Evolutionary conservation across 2,888 invertebrate genomes (phyloP).

Genomic region (Frankliniella fusca): DNA sequence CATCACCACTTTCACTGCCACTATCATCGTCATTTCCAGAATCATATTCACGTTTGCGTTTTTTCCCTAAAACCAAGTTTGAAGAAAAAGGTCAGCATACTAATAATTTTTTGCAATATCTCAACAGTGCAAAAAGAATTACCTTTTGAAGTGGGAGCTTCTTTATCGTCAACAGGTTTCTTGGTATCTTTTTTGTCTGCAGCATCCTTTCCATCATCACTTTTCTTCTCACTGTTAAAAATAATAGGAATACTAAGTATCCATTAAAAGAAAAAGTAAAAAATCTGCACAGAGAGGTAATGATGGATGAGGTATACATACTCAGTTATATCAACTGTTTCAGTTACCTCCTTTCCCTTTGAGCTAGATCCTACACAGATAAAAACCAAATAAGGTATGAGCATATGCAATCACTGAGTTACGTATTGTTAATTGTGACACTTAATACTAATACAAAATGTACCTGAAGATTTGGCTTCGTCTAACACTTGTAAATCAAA

Average conservation of each 20-base stretch:
- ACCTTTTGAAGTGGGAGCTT: not conserved
- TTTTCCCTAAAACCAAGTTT: not conserved
- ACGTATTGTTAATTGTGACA: not conserved
- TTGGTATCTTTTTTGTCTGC: slow-evolving; percentile 43
- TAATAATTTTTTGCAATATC: not conserved
- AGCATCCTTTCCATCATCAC: slow-evolving; percentile 42
- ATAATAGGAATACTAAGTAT: not conserved
- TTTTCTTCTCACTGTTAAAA: slow-evolving; percentile 36
- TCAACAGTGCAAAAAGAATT: not conserved
- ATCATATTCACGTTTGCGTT: slow-evolving; percentile 11
- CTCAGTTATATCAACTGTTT: slow-evolving; percentile 3
- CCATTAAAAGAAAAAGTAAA: slow-evolving; percentile 32
- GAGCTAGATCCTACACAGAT: not conserved
- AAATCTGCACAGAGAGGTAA: slow-evolving; percentile 34
- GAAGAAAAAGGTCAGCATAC: not conserved
- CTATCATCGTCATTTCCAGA: slow-evolving; percentile 1
- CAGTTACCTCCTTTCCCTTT: not conserved
- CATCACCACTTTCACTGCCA: slow-evolving; percentile 3
- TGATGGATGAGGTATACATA: not conserved
- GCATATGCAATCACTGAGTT: not conserved
- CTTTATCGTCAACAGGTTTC: slow-evolving; percentile 19
- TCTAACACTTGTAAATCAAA: slow-evolving; percentile 85
- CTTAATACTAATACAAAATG: not conserved
- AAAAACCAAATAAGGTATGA: not conserved
- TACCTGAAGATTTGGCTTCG: slow-evolving; percentile 44